Evolutionary conservation across 2,888 invertebrate genomes (phyloP).

Genomic region (Argyra leucocephala): DNA sequence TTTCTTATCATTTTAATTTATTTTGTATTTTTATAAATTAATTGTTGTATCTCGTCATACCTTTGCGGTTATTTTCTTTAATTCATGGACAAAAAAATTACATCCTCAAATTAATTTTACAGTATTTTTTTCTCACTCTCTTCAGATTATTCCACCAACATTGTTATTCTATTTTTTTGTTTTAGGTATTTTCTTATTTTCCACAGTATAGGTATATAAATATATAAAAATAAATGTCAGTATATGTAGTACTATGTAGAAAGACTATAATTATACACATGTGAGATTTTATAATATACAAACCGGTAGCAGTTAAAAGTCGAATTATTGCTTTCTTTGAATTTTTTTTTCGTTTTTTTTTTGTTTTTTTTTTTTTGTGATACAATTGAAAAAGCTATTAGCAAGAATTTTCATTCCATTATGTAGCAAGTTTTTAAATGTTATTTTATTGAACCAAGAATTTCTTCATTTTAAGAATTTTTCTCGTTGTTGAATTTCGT

Average conservation of each 20-base stretch:
- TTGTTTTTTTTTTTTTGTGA: neutral
- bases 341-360: neutral
- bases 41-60: neutral
- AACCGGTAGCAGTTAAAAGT: neutral
- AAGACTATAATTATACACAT: neutral
- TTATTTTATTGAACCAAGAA: too few species aligned
- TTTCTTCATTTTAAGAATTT: too few species aligned
- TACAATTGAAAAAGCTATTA: constrained; percentile 1
- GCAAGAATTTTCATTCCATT: neutral
- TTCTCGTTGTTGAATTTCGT: too few species aligned
- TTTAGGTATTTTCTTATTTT: too few species aligned
- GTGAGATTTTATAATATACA: neutral
- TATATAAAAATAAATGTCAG: too few species aligned
- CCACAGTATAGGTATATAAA: too few species aligned
- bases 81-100: neutral
- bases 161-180: too few species aligned
- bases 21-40: neutral
- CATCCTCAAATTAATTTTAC: neutral
- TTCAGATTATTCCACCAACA: too few species aligned
- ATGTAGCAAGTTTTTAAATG: neutral
- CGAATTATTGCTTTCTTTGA: neutral
- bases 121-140: too few species aligned
- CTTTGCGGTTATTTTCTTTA: neutral
- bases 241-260: too few species aligned
- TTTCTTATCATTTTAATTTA: neutral